phyloP scores from a whole-genome alignment of 2,888 invertebrate genomes.

The Caenorhabditis wallacei region DNA sequence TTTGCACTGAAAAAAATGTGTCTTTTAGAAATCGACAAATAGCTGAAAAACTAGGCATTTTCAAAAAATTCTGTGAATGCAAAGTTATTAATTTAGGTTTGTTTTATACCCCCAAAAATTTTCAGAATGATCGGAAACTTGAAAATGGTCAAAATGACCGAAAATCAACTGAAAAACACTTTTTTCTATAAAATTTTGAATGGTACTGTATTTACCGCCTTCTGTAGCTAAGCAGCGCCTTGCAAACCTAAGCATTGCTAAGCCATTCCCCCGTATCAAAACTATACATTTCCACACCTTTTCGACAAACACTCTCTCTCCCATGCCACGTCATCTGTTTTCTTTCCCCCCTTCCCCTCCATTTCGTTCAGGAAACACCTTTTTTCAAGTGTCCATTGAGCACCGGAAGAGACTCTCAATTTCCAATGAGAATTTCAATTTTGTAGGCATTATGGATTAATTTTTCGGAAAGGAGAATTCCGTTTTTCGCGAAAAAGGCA shows the following conservation, averaged over 20 bases:
- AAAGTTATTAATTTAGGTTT: no score
- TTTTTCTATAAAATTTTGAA: no score
- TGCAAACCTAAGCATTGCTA: background rate
- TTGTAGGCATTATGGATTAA: conserved; percentile 56
- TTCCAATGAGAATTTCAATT: conserved; percentile 11
- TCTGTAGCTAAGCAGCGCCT: background rate
- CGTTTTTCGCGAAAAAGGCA: background rate
- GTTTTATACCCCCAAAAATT: no score
- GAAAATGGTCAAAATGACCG: no score
- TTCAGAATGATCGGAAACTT: no score
- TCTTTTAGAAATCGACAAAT: no score
- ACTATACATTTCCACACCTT: conserved; percentile 16
- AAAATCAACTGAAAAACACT: no score
- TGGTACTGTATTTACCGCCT: no score
- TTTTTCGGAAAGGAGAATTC: conserved; percentile 2
- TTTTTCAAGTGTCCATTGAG: conserved; percentile 36
- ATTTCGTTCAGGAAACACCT: conserved; percentile 1
- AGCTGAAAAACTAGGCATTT: no score
- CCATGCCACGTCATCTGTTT: conserved; percentile 42
- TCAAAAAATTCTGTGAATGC: no score
- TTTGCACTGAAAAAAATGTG: no score
- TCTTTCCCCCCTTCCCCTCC: conserved; percentile 6
- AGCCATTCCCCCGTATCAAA: background rate
- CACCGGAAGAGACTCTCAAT: conserved; percentile 11
- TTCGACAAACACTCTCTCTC: conserved; percentile 2